phyloP scores from a whole-genome alignment of 2,113 vertebrate species.

The Empidonax alnorum region DNA sequence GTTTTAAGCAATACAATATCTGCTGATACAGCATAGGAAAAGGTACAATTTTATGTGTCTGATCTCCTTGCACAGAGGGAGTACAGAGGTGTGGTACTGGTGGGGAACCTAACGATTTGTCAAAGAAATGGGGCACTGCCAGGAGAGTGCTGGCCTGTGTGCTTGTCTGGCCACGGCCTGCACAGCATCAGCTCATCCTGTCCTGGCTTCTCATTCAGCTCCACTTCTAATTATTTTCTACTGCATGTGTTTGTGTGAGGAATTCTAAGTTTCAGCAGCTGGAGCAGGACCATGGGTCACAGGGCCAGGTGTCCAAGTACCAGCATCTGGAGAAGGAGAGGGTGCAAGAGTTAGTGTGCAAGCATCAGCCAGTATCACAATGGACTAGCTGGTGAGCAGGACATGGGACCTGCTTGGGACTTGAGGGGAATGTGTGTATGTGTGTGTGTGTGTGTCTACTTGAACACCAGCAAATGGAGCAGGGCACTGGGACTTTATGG shows the following conservation, averaged over 20 bases:
- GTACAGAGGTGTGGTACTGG: not conserved
- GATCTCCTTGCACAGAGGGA: not conserved
- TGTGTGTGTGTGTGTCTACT: no score
- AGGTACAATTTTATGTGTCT: not conserved
- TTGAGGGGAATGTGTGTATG: accelerated
- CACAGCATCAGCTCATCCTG: not conserved
- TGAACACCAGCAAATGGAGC: not conserved
- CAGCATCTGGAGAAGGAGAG: not conserved
- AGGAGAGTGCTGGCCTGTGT: not conserved
- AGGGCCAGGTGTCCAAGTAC: accelerated
- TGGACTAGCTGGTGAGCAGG: not conserved
- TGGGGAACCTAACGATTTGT: not conserved
- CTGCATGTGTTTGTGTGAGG: no score
- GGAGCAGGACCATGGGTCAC: not conserved
- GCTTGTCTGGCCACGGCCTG: not conserved
- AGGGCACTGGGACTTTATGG: accelerated
- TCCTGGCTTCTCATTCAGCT: not conserved
- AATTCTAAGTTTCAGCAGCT: not conserved
- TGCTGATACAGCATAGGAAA: not conserved
- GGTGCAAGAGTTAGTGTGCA: not conserved
- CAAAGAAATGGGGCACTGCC: not conserved
- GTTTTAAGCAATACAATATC: not conserved
- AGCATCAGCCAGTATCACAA: not conserved
- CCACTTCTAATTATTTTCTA: not conserved
- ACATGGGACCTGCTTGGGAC: not conserved